Evolutionary conservation across 1,140 invertebrate genomes (phyloP).

Genomic region (Pseudachorutes palmiensis): DNA sequence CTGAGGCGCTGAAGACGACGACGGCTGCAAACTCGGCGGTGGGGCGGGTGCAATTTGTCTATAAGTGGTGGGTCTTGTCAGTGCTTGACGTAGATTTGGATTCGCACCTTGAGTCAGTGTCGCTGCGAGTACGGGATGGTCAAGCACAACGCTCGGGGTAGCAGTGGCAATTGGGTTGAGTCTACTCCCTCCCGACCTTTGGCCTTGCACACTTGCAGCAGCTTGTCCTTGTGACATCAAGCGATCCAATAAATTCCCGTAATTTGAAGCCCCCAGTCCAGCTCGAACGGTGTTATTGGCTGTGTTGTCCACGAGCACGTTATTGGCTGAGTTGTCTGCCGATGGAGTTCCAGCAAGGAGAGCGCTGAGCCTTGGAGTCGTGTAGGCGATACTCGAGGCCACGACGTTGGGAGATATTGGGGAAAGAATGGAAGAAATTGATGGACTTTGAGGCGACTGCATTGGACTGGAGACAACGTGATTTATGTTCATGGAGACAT

Average conservation of each 20-base stretch:
- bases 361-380: slow-evolving; percentile 34
- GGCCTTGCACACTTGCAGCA: slow-evolving; percentile 1
- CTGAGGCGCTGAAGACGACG: slow-evolving; percentile 8
- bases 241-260: slow-evolving; percentile 32
- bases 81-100: slow-evolving; percentile 5
- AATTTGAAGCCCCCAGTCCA: not conserved
- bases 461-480: slow-evolving; percentile 5
- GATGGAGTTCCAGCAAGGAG: slow-evolving; percentile 33
- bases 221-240: slow-evolving; percentile 27
- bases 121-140: slow-evolving; percentile 35
- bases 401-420: slow-evolving; percentile 15
- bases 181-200: slow-evolving; percentile 23
- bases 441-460: slow-evolving; percentile 3
- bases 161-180: slow-evolving; percentile 37
- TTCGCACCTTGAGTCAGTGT: slow-evolving; percentile 27
- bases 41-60: slow-evolving; percentile 32
- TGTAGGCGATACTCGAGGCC: slow-evolving; percentile 19
- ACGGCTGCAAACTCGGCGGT: slow-evolving; percentile 4
- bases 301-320: not conserved
- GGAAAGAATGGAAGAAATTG: slow-evolving; percentile 21
- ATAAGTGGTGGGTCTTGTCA: slow-evolving; percentile 16
- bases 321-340: slow-evolving; percentile 23
- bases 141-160: slow-evolving; percentile 35
- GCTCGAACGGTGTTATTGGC: not conserved
- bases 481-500: not conserved